phyloP scores from a whole-genome alignment of 2,888 invertebrate species.

The Keiferia lycopersicella region DNA sequence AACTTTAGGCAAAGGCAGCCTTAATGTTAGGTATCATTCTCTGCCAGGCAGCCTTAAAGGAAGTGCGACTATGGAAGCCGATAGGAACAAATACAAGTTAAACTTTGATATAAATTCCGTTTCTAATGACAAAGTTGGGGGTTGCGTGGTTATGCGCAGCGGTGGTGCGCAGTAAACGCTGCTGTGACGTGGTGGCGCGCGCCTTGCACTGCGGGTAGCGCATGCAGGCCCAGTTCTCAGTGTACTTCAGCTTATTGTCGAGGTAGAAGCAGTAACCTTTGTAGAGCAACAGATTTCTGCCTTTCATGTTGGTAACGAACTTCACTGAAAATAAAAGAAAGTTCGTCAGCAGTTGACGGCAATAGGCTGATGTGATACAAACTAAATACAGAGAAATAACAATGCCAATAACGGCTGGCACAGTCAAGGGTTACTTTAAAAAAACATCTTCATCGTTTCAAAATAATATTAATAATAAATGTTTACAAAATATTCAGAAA shows the following conservation, averaged over 20 bases:
- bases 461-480: no score
- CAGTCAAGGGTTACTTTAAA: no score
- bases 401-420: no score
- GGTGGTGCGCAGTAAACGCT: background rate
- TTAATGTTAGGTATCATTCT: no score
- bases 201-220: background rate
- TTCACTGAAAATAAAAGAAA: background rate
- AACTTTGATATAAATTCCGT: slow-evolving; percentile 1
- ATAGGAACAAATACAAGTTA: background rate
- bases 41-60: no score
- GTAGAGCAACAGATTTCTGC: background rate
- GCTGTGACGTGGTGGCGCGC: background rate
- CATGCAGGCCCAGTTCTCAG: background rate
- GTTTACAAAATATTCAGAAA: no score
- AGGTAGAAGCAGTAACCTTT: background rate
- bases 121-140: background rate
- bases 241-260: background rate
- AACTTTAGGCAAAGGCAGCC: no score
- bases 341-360: no score
- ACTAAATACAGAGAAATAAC: no score
- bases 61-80: no score
- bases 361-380: no score
- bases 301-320: background rate
- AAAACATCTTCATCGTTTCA: no score
- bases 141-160: background rate